These are phyloP conservation scores for Aurelia coerulea DNA, from an alignment of 30 jellyfish, hydroid and myxozoan species.

Conservation along the genomic window DNA sequence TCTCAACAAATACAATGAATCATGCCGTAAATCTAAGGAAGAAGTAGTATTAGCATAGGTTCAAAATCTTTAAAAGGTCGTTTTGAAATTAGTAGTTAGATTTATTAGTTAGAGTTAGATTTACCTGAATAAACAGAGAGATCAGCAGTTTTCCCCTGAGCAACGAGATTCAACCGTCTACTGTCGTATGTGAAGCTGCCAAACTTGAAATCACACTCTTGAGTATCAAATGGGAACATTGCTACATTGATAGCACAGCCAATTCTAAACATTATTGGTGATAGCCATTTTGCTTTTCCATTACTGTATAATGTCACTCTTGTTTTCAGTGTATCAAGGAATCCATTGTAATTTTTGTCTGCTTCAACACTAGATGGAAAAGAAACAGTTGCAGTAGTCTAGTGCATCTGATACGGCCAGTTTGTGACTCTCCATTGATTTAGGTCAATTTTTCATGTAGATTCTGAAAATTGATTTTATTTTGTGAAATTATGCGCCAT, in stretches of 20 bases:
- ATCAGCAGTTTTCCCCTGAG: conserved; percentile 57
- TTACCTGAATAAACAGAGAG: conserved; percentile 69
- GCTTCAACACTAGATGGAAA: conserved; percentile 74
- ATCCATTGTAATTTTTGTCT: conserved; percentile 90
- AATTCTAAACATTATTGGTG: conserved; percentile 81
- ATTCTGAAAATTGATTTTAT: too few relatives aligned
- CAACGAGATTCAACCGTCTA: conserved; percentile 41
- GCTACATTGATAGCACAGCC: conserved; percentile 89
- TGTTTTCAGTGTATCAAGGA: conserved; percentile 81
- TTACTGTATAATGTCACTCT: conserved; percentile 36
- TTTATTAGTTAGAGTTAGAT: too few relatives aligned
- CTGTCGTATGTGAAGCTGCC: conserved; percentile 93
- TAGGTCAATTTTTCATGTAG: too few relatives aligned
- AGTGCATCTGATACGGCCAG: too few relatives aligned
- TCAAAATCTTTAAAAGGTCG: too few relatives aligned
- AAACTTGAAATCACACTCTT: conserved; percentile 77
- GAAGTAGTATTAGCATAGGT: too few relatives aligned
- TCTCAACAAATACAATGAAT: background rate
- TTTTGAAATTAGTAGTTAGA: too few relatives aligned
- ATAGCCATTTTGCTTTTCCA: conserved; percentile 79
- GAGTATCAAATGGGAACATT: conserved; percentile 92
- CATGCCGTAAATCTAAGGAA: too few relatives aligned
- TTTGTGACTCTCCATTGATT: too few relatives aligned
- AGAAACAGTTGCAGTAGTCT: background rate
- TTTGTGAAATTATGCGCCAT: too few relatives aligned